A percentile compares a stretch with the other conserved stretches of the same genome.
These are phyloP conservation scores for Etia nguti DNA, from an alignment of 2,113 vertebrate genomes.

Conservation along the genomic window DNA sequence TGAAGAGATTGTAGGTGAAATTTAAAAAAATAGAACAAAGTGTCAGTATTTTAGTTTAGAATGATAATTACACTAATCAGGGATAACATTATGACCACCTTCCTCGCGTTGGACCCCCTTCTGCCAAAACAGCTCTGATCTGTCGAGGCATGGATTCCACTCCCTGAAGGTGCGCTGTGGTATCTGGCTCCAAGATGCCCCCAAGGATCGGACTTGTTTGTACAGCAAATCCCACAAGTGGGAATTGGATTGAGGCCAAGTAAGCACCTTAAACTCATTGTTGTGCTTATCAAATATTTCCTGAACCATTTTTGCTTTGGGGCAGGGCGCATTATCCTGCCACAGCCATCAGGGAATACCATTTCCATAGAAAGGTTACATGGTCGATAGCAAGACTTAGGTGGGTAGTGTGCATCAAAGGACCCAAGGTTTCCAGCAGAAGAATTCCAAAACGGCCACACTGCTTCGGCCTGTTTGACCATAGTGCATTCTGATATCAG, in stretches of 20 bases:
- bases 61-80: too few species aligned
- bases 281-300: background rate
- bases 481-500: background rate
- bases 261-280: background rate
- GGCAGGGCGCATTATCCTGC: background rate
- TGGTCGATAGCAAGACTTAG: background rate
- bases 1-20: background rate
- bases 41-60: too few species aligned
- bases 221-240: background rate
- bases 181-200: background rate
- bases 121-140: background rate
- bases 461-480: background rate
- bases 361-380: background rate
- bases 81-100: background rate
- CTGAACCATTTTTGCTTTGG: background rate
- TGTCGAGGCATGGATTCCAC: background rate
- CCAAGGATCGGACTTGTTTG: background rate
- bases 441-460: background rate
- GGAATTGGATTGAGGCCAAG: background rate
- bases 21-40: too few species aligned
- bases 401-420: background rate
- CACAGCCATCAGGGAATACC: background rate
- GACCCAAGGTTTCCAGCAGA: background rate
- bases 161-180: background rate
- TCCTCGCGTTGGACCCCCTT: background rate